Evolutionary conservation across 2,113 vertebrate genomes (phyloP).

Genomic region (Bos javanicus): DNA sequence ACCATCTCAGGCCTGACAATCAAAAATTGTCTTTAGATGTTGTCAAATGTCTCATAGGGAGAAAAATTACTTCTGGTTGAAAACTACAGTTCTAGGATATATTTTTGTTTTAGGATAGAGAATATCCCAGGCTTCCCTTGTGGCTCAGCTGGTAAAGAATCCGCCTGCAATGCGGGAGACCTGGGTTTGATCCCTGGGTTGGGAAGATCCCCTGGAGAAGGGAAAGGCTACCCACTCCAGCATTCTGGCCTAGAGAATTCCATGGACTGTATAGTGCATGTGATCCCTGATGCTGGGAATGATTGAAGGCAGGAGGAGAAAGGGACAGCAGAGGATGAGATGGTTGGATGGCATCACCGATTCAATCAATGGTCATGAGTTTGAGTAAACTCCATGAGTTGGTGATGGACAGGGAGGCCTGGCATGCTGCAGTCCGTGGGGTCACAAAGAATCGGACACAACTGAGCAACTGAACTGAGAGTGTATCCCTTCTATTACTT

Average conservation of each 20-base stretch:
- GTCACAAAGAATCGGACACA: neutral
- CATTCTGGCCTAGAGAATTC: neutral
- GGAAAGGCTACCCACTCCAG: neutral
- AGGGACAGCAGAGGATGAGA: neutral
- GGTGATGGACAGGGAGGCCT: neutral
- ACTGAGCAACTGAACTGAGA: neutral
- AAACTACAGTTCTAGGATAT: neutral
- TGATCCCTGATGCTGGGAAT: neutral
- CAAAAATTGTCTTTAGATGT: neutral
- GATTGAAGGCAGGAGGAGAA: neutral
- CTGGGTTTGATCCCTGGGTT: neutral
- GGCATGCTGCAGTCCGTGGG: rapidly evolving
- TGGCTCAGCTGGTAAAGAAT: neutral
- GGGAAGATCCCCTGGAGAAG: neutral
- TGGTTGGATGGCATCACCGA: neutral
- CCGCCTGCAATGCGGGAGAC: neutral
- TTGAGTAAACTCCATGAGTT: neutral
- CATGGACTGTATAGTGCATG: neutral
- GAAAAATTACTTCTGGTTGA: neutral
- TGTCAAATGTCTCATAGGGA: neutral
- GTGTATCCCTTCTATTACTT: neutral
- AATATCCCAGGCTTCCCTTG: neutral
- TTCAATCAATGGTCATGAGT: neutral
- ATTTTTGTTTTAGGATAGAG: constrained; percentile 17
- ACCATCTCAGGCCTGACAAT: neutral